Percentiles rank a stretch among this genome's conserved stretches.
Evolutionary conservation across 2,797 vertebrate genomes (phyloP).

Genomic region (Anguilla marmorata): DNA sequence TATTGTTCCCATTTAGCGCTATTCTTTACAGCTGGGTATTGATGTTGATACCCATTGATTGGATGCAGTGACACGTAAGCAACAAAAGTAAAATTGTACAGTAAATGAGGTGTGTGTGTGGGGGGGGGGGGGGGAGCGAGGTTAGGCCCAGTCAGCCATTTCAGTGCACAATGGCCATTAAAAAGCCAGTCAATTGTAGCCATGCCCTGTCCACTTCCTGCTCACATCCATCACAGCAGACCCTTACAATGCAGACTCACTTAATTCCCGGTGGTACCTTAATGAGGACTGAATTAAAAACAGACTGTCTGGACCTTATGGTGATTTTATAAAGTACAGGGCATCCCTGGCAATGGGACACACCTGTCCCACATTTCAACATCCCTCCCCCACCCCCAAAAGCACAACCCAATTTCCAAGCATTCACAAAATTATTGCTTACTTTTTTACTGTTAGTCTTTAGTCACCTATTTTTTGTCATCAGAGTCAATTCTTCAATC

Average conservation of each 20-base stretch:
- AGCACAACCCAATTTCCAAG: constrained; percentile 40
- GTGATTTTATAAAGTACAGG: constrained; percentile 66
- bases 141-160: constrained; percentile 61
- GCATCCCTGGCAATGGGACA: constrained; percentile 44
- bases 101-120: constrained; percentile 27
- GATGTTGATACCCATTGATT: not conserved
- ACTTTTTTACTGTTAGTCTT: not conserved
- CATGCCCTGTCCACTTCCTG: constrained; percentile 75
- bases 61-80: not conserved
- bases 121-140: constrained; percentile 35
- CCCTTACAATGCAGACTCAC: constrained; percentile 47
- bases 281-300: constrained; percentile 72
- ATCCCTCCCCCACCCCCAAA: constrained; percentile 38
- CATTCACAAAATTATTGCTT: not conserved
- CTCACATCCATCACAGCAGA: constrained; percentile 76
- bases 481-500: not conserved
- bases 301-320: constrained; percentile 72
- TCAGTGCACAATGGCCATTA: constrained; percentile 66
- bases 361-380: constrained; percentile 63
- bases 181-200: constrained; percentile 67
- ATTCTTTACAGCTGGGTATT: not conserved
- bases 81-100: constrained; percentile 4
- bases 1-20: not conserved
- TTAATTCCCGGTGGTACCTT: constrained; percentile 64
- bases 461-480: not conserved